Base-by-base conservation (phyloP, 2,113 vertebrate species). In the Strix aluco region DNA sequence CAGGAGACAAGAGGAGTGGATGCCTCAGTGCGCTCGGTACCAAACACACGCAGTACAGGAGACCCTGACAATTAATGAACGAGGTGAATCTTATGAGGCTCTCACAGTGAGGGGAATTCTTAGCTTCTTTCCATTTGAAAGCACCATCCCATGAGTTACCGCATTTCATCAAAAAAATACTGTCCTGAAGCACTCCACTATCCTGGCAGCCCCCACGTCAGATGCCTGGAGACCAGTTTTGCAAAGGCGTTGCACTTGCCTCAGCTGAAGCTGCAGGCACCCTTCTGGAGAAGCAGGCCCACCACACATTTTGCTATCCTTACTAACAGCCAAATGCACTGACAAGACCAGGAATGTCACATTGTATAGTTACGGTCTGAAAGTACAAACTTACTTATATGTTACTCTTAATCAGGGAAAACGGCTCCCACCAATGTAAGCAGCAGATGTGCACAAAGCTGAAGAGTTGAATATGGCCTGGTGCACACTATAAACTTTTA, bases 31-130 rank as follows among this genome's bases (percentile, higher is more conserved):
- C 44, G 52, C 71, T 66, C 9, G 2, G 46, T 11, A 44, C 52
- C 5, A 2, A 22, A 59, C 30, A 13, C 2, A 36, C 0, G 1
- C 5, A 46, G 17, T 32, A 32, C 1, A 32, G 57, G 38, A 81
- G 34, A 69, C 44, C 63, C 52, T 19, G 36, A 79, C 78, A 67
- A 26, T 12, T 19, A 49, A 79, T 5, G 36, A 44, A 67, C 14
- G n/a, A 71, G 40, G 46, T 29, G 40, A 59, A 61, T n/a, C 54
- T 49, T 30, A 66, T 1, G 14, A 77, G 40, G 55, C 58, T 44
- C 58, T 74, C 47, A 30, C 19, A 29, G 21, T 27, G 12, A 42
- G 44, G 83, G 36, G 22, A 73, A 49, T 30, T 72, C 36, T 73
- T 62, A 79, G 32, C 42, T 83, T 78, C 54, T 58, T 90, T 75